Evolutionary conservation across 2,888 invertebrate species (phyloP).

Genomic region (Bibio marci): DNA sequence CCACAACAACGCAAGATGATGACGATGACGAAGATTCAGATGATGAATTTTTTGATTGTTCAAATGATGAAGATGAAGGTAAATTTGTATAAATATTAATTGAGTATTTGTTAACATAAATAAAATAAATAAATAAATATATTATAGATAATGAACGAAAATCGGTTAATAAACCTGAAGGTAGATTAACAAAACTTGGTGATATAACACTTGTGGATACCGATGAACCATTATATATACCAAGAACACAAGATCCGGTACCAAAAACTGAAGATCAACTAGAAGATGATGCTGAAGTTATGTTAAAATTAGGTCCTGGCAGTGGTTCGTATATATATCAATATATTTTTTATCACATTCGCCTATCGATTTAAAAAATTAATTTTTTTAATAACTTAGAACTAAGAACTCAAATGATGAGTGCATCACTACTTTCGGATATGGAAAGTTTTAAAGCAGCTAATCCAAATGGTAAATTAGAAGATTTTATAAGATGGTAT

Average conservation of each 20-base stretch:
- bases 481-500: slow-evolving; percentile 97
- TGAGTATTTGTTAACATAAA: not conserved
- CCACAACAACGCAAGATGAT: slow-evolving; percentile 13
- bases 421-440: slow-evolving; percentile 84
- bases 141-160: slow-evolving; percentile 25
- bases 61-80: slow-evolving; percentile 36
- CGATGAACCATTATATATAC: slow-evolving; percentile 59
- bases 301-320: slow-evolving; percentile 75
- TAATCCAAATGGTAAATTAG: slow-evolving; percentile 77
- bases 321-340: slow-evolving; percentile 26
- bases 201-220: slow-evolving; percentile 47
- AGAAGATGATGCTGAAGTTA: slow-evolving; percentile 80
- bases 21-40: slow-evolving; percentile 30
- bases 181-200: slow-evolving; percentile 49
- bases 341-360: not conserved
- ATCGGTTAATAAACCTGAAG: slow-evolving; percentile 45
- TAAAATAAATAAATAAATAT: slow-evolving; percentile 10
- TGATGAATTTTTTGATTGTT: slow-evolving; percentile 73
- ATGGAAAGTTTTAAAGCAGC: slow-evolving; percentile 99
- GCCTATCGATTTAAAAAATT: not conserved
- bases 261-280: slow-evolving; percentile 96
- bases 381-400: slow-evolving; percentile 42
- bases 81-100: slow-evolving; percentile 10
- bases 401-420: slow-evolving; percentile 84
- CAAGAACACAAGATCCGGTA: slow-evolving; percentile 77